These are phyloP conservation scores for Hypotaenidia philippensis DNA, from an alignment of 2,797 vertebrate genomes.

Conservation along the genomic window DNA sequence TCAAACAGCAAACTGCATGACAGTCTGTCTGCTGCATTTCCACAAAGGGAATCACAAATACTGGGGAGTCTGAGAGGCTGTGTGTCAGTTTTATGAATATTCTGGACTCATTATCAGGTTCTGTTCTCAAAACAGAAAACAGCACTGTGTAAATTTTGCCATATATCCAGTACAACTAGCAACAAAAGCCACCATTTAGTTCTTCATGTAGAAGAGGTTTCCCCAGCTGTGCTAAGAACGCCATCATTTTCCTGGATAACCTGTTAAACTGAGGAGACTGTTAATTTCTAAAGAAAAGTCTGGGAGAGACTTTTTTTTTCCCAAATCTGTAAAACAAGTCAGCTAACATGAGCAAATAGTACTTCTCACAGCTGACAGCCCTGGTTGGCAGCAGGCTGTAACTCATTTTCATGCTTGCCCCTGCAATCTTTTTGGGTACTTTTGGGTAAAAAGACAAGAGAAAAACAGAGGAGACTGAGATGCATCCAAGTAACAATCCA, in stretches of 20 bases:
- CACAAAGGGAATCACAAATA: not conserved
- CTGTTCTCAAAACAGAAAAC: conserved; percentile 17
- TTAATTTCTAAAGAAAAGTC: conserved; percentile 24
- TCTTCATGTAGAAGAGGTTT: conserved; percentile 27
- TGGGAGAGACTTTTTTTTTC: not conserved
- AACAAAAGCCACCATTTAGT: conserved; percentile 26
- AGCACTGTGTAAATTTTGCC: not conserved
- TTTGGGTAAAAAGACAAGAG: not conserved
- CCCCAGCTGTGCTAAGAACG: conserved; percentile 7
- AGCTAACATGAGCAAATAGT: not conserved
- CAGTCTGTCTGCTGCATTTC: not conserved
- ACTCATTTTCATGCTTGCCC: conserved; percentile 20
- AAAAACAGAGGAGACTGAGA: not conserved
- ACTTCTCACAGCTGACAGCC: conserved; percentile 27
- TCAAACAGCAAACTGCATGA: not conserved
- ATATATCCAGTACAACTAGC: not conserved
- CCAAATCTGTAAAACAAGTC: conserved; percentile 33
- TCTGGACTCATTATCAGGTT: conserved; percentile 24
- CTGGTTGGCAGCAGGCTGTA: conserved; percentile 14
- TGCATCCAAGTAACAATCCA: not conserved
- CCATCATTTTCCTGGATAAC: conserved; percentile 27
- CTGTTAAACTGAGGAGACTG: not conserved
- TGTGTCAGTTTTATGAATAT: conserved; percentile 44
- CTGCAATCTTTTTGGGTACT: not conserved
- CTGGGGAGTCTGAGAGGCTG: conserved; percentile 3